Percentiles rank a stretch among this genome's conserved stretches.
Evolutionary conservation across 2,113 vertebrate genomes (phyloP).

Genomic region (Rhynchomys soricoides): DNA sequence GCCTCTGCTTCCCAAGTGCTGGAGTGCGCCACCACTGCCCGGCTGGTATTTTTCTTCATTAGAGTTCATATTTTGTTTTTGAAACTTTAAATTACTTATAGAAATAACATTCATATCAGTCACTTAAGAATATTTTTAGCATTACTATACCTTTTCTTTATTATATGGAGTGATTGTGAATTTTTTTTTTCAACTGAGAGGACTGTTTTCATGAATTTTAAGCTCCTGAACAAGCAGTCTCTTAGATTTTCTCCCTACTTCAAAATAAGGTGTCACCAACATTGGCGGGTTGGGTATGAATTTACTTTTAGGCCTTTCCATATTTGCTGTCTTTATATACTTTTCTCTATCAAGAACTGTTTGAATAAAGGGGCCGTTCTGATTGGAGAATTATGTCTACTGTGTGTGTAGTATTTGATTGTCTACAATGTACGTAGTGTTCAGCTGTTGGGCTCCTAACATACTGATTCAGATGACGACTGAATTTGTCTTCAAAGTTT

Average conservation of each 20-base stretch:
- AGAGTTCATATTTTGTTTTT: background rate
- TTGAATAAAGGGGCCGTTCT: background rate
- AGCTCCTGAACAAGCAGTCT: background rate
- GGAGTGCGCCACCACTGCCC: too few species aligned
- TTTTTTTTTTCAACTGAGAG: background rate
- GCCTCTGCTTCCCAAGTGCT: too few species aligned
- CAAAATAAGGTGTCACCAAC: background rate
- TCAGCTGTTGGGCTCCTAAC: background rate
- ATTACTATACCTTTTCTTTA: background rate
- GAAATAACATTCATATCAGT: background rate
- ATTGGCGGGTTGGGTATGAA: background rate
- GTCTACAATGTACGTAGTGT: background rate
- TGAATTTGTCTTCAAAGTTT: background rate
- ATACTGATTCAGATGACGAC: background rate
- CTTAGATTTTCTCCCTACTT: background rate
- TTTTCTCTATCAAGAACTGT: background rate
- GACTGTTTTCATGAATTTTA: background rate
- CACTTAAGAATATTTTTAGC: background rate
- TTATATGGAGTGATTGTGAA: background rate
- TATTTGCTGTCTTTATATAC: background rate
- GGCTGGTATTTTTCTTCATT: background rate
- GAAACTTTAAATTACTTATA: constrained; percentile 36
- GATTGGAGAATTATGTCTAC: background rate
- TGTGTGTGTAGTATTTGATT: background rate
- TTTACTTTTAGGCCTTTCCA: constrained; percentile 45